Conservation (phyloP, 2,888 invertebrate genomes). For the Caenorhabditis afra region DNA sequence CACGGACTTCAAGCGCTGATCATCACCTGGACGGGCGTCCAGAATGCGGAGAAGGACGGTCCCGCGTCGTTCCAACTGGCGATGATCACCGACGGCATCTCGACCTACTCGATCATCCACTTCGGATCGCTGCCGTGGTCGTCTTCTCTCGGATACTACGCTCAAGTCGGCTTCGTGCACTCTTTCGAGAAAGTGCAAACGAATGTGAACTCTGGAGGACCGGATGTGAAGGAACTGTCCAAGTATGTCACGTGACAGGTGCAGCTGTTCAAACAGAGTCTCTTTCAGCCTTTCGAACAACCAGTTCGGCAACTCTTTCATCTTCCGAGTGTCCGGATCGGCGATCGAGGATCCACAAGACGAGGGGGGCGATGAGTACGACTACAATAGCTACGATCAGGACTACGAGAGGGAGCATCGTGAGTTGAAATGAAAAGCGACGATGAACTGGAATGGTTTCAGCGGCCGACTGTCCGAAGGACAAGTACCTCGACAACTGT, state of each 20-base stretch:
- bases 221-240: slow-evolving; percentile 88
- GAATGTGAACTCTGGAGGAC: slow-evolving; percentile 92
- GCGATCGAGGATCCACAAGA: slow-evolving; percentile 73
- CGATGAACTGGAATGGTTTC: no score
- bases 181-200: slow-evolving; percentile 87
- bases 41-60: slow-evolving; percentile 83
- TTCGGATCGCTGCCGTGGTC: slow-evolving; percentile 94
- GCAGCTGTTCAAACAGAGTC: neutral
- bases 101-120: slow-evolving; percentile 90
- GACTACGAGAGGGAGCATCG: slow-evolving; percentile 68
- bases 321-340: slow-evolving; percentile 86
- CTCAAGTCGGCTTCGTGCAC: slow-evolving; percentile 64
- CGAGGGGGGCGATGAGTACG: slow-evolving; percentile 71
- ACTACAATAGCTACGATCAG: slow-evolving; percentile 72
- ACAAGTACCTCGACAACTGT: slow-evolving; percentile 74
- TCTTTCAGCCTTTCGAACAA: slow-evolving; percentile 88
- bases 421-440: slow-evolving; percentile 1
- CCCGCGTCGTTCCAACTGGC: slow-evolving; percentile 84
- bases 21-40: slow-evolving; percentile 89
- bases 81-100: slow-evolving; percentile 87
- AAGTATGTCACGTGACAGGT: slow-evolving; percentile 83
- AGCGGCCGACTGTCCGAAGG: slow-evolving; percentile 75
- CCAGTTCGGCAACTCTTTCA: slow-evolving; percentile 87
- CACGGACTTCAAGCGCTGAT: slow-evolving; percentile 87
- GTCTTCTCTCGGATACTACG: slow-evolving; percentile 67